A percentile compares a stretch with the other conserved stretches of the same genome.
phyloP scores from a whole-genome alignment of 2,797 vertebrate species.

The Prunella strophiata region DNA sequence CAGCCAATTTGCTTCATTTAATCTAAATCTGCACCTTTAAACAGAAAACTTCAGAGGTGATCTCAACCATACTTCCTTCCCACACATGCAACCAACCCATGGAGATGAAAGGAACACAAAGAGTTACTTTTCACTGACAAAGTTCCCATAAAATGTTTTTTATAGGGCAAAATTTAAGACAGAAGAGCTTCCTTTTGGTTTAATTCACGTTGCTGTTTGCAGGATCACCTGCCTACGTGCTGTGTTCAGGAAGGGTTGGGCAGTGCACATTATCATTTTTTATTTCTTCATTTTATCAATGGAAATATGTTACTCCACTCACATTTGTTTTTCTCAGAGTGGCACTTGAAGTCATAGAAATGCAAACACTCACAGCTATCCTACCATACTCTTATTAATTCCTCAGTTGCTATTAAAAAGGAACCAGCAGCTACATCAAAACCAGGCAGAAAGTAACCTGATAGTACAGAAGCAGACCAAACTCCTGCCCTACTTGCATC shows the following conservation, averaged over 20 bases:
- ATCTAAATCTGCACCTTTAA: not conserved
- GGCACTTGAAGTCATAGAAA: not conserved
- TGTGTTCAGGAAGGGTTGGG: not conserved
- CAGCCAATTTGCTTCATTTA: not conserved
- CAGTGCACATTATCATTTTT: fast-evolving
- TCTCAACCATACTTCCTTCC: not conserved
- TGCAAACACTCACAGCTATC: not conserved
- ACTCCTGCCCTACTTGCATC: not conserved
- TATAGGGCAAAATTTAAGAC: not conserved
- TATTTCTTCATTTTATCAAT: not conserved
- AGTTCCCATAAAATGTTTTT: fast-evolving
- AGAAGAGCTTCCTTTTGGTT: not conserved
- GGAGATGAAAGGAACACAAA: not conserved
- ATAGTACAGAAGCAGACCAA: not conserved
- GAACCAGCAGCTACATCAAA: not conserved
- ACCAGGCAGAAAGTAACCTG: not conserved
- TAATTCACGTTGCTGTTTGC: not conserved
- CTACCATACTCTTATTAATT: not conserved
- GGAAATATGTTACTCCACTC: not conserved
- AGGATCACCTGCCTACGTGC: not conserved
- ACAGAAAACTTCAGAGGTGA: not conserved
- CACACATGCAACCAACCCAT: not conserved
- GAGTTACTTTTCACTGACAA: not conserved
- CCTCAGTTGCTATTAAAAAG: not conserved
- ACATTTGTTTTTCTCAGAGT: not conserved